Percentiles rank a stretch among this genome's conserved stretches.
Conservation (phyloP, 1,140 invertebrate genomes). For the Drosophila simulans region DNA sequence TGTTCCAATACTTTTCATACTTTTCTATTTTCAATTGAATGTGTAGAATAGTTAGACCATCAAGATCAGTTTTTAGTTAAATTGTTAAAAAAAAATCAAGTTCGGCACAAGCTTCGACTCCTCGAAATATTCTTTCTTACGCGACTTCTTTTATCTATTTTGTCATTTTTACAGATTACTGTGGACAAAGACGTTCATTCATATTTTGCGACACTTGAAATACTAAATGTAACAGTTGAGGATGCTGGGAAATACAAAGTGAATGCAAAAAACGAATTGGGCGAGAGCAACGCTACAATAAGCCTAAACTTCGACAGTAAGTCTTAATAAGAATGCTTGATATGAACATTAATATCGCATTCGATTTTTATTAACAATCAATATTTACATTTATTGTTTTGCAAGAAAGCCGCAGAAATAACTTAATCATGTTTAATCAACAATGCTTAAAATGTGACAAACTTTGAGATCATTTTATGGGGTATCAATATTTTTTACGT, state of each 20-base stretch:
- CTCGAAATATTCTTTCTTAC: too few species aligned
- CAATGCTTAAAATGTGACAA: not conserved
- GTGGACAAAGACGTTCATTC: constrained; percentile 96
- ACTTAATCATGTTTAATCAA: constrained; percentile 4
- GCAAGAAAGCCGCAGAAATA: constrained; percentile 5
- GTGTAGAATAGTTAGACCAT: too few species aligned
- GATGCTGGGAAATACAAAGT: constrained; percentile 99
- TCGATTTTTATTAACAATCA: constrained; percentile 1
- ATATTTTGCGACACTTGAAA: constrained; percentile 96
- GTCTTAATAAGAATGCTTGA: constrained; percentile 83
- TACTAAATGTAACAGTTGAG: constrained; percentile 97
- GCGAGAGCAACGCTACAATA: constrained; percentile 97
- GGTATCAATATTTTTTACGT: not conserved
- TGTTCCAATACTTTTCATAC: too few species aligned
- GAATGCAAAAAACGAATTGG: constrained; percentile 97
- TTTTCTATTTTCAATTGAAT: too few species aligned
- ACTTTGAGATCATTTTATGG: not conserved
- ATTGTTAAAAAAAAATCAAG: too few species aligned
- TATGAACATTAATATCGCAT: not conserved
- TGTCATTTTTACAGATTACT: constrained; percentile 88
- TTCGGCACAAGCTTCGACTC: too few species aligned
- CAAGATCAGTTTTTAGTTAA: too few species aligned
- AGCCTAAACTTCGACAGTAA: constrained; percentile 99
- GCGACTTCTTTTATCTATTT: too few species aligned
- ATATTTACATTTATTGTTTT: not conserved